Evolutionary conservation across 2,113 vertebrate genomes (phyloP).

Genomic region (Dasyornis broadbenti): DNA sequence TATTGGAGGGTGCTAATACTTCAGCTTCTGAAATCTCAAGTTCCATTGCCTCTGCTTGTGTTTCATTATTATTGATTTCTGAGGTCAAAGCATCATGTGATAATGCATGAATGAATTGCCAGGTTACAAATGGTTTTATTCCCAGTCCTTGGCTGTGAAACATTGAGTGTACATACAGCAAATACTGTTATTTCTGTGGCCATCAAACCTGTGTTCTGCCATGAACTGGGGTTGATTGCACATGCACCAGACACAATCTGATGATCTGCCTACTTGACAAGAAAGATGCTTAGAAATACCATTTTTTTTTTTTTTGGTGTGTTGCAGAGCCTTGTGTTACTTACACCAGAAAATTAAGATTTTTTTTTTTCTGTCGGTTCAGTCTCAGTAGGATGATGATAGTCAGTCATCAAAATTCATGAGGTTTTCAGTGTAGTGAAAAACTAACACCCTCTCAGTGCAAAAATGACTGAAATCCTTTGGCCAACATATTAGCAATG

Average conservation of each 20-base stretch:
- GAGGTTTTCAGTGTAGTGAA: constrained; percentile 20
- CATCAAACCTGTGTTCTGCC: background rate
- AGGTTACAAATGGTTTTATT: constrained; percentile 15
- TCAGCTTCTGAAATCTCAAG: constrained; percentile 46
- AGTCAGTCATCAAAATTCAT: constrained; percentile 34
- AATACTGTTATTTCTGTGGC: background rate
- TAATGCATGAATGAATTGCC: constrained; percentile 12
- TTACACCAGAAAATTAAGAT: background rate
- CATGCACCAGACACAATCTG: background rate
- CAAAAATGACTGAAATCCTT: constrained; percentile 29
- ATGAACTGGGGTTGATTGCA: constrained; percentile 3
- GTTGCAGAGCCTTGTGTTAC: background rate
- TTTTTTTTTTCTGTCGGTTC: background rate
- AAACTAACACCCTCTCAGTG: constrained; percentile 13
- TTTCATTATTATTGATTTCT: constrained; percentile 58
- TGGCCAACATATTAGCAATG: background rate
- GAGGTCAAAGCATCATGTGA: background rate
- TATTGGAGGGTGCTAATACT: constrained; percentile 39
- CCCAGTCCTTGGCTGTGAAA: background rate
- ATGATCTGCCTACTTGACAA: background rate
- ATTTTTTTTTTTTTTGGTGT: background rate
- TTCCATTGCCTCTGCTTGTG: constrained; percentile 52
- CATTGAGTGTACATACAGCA: background rate
- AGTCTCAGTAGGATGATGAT: background rate
- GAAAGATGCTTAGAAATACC: background rate